Base-by-base conservation (phyloP, 2,113 vertebrate genomes). In the Passer montanus region DNA sequence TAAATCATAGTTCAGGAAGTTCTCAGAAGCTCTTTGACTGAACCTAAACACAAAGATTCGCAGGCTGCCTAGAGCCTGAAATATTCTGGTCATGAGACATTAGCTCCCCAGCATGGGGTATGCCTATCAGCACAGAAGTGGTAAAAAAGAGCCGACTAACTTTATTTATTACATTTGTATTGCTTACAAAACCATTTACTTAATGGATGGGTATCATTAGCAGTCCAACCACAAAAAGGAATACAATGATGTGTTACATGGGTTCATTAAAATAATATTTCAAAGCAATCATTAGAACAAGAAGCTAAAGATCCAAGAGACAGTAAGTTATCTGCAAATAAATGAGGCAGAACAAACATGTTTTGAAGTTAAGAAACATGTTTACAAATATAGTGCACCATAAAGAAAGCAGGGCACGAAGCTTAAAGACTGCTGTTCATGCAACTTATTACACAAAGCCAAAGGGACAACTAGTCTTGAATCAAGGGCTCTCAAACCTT, bases 141-240 rank as follows among this genome's bases (percentile, higher is more conserved):
- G 98, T 97, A 98, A 94, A 97, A 98, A 98, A 97, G 94, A 96
- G 95, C 96, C 93, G 95, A 97, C 96, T 94, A 98, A 98, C 98
- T 98, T 98, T 98, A 98, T 98, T 98, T 98, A 98, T 98, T 98
- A 98, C 98, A 98, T 98, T 98, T 98, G 97, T 97, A 98, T 97
- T 98, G 97, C 98, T 98, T 98, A 98, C 98, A 98, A 98, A 98
- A 98, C 98, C 98, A 99, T 99, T 99, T 99, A 98, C 97, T 98
- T 99, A 99, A 99, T 99, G 98, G 98, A 99, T 99, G 98, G 98
- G 97, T 98, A 98, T 98, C 98, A 99, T 99, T 99, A 99, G 97
- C 95, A 98, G 98, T 98, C 98, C 98, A 98, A 98, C 98, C 97
- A 98, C 98, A 98, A 98, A 98, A 98, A 98, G 98, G 96, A 98